Conservation (phyloP, 2,113 vertebrate species). For the Arvicanthis niloticus region DNA sequence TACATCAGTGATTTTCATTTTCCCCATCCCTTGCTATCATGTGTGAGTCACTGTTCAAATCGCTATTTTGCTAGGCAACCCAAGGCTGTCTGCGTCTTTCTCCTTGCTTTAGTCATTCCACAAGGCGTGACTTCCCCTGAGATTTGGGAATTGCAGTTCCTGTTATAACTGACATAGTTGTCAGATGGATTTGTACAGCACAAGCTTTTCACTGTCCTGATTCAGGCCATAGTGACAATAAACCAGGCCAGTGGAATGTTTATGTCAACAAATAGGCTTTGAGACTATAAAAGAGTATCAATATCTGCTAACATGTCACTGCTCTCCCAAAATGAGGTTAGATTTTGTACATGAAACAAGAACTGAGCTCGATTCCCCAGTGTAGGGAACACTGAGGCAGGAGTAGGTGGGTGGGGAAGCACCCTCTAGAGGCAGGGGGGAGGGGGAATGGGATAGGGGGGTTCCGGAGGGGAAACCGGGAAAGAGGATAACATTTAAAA, state of each 20-base stretch:
- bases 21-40: background rate
- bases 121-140: constrained; percentile 24
- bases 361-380: background rate
- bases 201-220: background rate
- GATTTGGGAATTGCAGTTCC: constrained; percentile 39
- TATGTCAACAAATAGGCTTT: constrained; percentile 38
- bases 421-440: no score
- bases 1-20: background rate
- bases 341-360: constrained; percentile 31
- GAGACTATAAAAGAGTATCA: constrained; percentile 17
- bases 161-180: constrained; percentile 37
- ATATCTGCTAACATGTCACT: constrained; percentile 39
- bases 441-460: no score
- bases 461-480: no score
- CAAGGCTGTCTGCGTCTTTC: background rate
- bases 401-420: no score
- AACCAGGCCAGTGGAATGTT: constrained; percentile 2
- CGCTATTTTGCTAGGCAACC: constrained; percentile 7
- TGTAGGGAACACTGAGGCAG: no score
- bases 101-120: constrained; percentile 39
- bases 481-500: no score
- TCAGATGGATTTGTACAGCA: constrained; percentile 36
- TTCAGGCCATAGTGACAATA: constrained; percentile 25
- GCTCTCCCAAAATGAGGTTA: constrained; percentile 58
- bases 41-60: constrained; percentile 43